phyloP scores from a whole-genome alignment of 1,140 invertebrate species.

The Brachionus calyciflorus region DNA sequence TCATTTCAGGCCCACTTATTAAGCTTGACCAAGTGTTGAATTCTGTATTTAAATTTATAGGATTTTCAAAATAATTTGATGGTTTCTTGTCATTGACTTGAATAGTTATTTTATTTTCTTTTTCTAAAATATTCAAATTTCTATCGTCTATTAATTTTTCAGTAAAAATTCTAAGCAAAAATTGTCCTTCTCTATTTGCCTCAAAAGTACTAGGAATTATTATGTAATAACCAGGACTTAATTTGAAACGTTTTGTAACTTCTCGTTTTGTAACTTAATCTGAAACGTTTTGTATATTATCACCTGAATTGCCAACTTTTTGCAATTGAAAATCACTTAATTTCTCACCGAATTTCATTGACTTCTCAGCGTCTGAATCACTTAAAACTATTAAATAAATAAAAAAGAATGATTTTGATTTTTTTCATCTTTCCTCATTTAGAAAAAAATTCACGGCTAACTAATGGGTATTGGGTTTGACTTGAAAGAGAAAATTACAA shows the following conservation, averaged over 20 bases:
- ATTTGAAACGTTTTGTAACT: too few relatives aligned
- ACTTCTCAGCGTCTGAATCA: neutral
- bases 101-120: neutral
- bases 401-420: too few relatives aligned
- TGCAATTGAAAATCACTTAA: slow-evolving; percentile 13
- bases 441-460: too few relatives aligned
- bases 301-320: slow-evolving; percentile 52
- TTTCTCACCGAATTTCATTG: neutral
- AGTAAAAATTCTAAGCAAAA: too few relatives aligned
- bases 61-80: neutral
- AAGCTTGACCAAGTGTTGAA: neutral
- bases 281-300: slow-evolving; percentile 58
- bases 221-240: too few relatives aligned
- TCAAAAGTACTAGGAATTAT: too few relatives aligned
- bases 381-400: too few relatives aligned
- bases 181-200: too few relatives aligned
- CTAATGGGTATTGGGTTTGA: too few relatives aligned
- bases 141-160: slow-evolving; percentile 23
- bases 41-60: neutral
- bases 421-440: too few relatives aligned
- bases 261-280: too few relatives aligned
- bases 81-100: neutral
- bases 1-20: neutral
- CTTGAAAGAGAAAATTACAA: too few relatives aligned
- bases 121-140: slow-evolving; percentile 24